These are phyloP conservation scores for Sitta carolinensis DNA, from an alignment of 2,797 vertebrate species.

Conservation along the genomic window DNA sequence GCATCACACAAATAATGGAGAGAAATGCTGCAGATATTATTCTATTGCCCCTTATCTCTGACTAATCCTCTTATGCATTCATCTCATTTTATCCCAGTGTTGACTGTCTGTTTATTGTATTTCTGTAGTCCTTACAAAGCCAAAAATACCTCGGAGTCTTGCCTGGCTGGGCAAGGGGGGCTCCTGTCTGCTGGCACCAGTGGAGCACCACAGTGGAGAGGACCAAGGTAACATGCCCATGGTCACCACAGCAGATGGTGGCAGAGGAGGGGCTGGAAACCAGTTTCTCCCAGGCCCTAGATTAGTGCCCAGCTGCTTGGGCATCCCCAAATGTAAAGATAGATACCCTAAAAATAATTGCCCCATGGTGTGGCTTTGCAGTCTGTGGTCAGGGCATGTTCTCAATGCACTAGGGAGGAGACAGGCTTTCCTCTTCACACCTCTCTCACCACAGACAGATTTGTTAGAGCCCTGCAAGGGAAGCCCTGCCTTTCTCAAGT, in stretches of 20 bases:
- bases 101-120: constrained; percentile 9
- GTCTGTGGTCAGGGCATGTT: rapidly evolving
- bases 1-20: neutral
- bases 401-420: neutral
- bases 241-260: rapidly evolving
- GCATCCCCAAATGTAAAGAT: neutral
- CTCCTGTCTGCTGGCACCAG: neutral
- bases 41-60: constrained; percentile 10
- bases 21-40: neutral
- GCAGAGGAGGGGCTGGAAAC: neutral
- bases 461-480: neutral
- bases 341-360: neutral
- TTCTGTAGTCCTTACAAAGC: neutral
- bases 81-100: neutral
- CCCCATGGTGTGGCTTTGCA: neutral
- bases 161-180: neutral
- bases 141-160: neutral
- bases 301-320: neutral
- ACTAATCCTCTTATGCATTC: constrained; percentile 39
- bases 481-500: neutral
- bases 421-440: neutral
- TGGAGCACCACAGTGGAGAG: neutral
- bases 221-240: rapidly evolving
- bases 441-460: neutral
- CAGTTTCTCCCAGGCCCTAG: neutral